Base-by-base conservation (phyloP, 2,797 vertebrate genomes). In the Eulemur coronatus region DNA sequence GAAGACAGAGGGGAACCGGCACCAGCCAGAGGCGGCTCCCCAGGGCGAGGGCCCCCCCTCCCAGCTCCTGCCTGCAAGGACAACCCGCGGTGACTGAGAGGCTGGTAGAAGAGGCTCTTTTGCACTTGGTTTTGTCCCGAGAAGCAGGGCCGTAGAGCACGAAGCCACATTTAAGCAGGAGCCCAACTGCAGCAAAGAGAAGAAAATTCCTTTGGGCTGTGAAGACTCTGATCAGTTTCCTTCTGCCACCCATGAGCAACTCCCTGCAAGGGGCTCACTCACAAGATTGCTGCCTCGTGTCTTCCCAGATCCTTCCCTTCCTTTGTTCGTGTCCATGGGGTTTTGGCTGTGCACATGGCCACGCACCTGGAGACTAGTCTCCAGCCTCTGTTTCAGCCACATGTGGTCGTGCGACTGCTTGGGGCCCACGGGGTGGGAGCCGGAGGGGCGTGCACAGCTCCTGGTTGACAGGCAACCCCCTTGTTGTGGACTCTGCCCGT, bases 241-340 rank as follows among this genome's bases (percentile, higher is more conserved):
- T 35, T 14, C 55, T 3, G 6, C 30, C 17, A 0, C 18, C 46
- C 17, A 28, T 10, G 17, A 30, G 2, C 9, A 5, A 15, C 59
- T 3, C 35, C n/a, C n/a, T 8, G 12, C 35, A 28, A 30, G 18
- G 61, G 14, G 57, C 26, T 65, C 35, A 33, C 46, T 52, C 28
- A 20, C 61, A 35, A 72, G 52, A 38, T 18, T 1, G 2, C 15
- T 8, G 18, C 38, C 20, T 22, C 15, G 0, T n/a, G 41, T 69
- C 50, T 13, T 38, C 76, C 43, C 57, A 28, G 28, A 59, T 15
- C 61, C 46, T 35, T 24, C 14, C 18, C 70, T 38, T 38, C 11
- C 30, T 46, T 22, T 13, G 1, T 33, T 1, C 2, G 0, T 12
- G 24, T 8, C 2, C 1, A 5, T 4, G 6, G 35, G 4, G 75